Evolutionary conservation across 2,113 vertebrate species (phyloP).

Genomic region (Bungarus multicinctus): DNA sequence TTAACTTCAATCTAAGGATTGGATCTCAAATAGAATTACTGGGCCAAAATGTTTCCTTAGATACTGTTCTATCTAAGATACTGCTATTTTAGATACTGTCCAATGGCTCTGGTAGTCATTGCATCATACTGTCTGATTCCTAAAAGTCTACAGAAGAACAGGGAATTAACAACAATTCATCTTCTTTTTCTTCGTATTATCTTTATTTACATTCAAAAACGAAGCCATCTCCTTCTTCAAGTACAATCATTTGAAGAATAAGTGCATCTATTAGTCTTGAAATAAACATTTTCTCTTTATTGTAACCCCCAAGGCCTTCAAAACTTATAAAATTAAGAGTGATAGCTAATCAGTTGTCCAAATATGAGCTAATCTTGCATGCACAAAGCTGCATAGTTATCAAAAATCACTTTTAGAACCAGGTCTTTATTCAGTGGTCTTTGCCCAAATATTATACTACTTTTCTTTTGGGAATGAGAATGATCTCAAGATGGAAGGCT

Average conservation of each 20-base stretch:
- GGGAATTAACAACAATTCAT: neutral
- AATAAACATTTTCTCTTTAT: neutral
- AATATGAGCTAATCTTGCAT: neutral
- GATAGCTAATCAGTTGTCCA: neutral
- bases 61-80: neutral
- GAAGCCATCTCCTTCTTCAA: neutral
- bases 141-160: neutral
- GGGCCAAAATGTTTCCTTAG: neutral
- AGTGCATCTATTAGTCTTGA: neutral
- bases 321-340: neutral
- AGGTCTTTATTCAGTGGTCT: neutral
- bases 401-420: neutral
- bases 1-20: neutral
- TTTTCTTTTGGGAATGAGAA: neutral
- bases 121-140: neutral
- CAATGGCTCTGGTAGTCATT: neutral
- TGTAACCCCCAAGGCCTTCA: neutral
- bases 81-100: neutral
- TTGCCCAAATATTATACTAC: neutral
- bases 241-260: neutral
- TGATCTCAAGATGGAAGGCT: neutral
- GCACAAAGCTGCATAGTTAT: neutral
- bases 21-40: neutral
- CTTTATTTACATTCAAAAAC: neutral
- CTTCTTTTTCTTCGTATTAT: neutral